phyloP scores from a whole-genome alignment of 2,888 invertebrate species.

The Clunio marinus region DNA sequence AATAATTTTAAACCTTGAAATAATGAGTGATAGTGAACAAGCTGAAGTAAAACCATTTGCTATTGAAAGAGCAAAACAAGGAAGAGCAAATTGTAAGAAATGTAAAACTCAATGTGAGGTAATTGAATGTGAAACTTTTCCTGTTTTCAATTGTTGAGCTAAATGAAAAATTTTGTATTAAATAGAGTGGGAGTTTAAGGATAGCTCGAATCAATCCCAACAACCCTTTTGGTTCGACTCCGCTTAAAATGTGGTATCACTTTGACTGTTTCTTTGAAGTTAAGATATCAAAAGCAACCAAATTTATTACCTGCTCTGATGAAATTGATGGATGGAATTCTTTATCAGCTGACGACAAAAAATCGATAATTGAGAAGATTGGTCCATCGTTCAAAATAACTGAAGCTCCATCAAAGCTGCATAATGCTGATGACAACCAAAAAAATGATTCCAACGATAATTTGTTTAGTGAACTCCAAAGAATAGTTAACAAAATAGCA shows the following conservation, averaged over 20 bases:
- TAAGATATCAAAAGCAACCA: conserved; percentile 73
- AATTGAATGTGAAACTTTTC: background rate
- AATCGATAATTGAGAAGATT: background rate
- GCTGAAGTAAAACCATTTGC: conserved; percentile 59
- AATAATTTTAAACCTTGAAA: too few species aligned
- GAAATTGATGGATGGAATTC: conserved; percentile 75
- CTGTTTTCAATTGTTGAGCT: background rate
- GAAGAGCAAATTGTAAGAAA: conserved; percentile 78
- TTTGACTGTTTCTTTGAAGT: conserved; percentile 73
- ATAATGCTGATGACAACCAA: background rate
- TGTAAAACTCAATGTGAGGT: conserved; percentile 75
- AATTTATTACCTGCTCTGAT: conserved; percentile 71
- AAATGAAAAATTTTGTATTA: background rate
- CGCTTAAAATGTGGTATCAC: conserved; percentile 85
- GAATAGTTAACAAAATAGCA: conserved; percentile 72
- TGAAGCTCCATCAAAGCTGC: background rate
- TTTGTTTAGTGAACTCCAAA: conserved; percentile 70
- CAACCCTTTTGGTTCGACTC: conserved; percentile 60
- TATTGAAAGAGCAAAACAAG: conserved; percentile 75
- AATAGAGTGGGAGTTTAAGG: conserved; percentile 58
- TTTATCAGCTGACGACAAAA: conserved; percentile 54
- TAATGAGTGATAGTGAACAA: conserved; percentile 33
- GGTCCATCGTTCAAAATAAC: background rate
- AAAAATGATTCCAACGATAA: conserved; percentile 56
- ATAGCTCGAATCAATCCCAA: conserved; percentile 74